Evolutionary conservation across 2,888 invertebrate genomes (phyloP).

Genomic region (Cephalotes varians): DNA sequence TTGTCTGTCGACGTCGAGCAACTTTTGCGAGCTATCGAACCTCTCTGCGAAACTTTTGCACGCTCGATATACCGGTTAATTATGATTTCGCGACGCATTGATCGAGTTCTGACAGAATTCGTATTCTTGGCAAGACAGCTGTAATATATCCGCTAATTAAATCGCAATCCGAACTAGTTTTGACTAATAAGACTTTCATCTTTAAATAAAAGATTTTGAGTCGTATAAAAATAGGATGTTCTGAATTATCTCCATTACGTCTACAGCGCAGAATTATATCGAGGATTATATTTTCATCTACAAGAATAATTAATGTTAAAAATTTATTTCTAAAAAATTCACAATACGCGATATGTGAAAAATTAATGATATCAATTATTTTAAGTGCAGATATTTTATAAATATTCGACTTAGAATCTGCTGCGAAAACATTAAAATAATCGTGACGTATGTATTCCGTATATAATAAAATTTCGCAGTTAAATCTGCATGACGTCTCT

Average conservation of each 20-base stretch:
- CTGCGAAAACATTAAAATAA: background rate
- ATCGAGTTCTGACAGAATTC: background rate
- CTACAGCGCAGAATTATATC: background rate
- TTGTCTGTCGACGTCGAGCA: background rate
- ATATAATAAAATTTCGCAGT: background rate
- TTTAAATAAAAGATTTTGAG: background rate
- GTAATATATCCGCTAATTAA: constrained; percentile 13
- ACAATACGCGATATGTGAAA: background rate
- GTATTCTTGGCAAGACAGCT: background rate
- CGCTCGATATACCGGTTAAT: constrained; percentile 21
- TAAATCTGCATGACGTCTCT: constrained; percentile 8
- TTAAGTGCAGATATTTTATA: background rate
- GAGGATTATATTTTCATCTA: background rate
- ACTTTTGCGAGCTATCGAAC: constrained; percentile 25
- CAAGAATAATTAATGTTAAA: background rate
- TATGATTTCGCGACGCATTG: constrained; percentile 6
- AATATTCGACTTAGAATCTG: background rate
- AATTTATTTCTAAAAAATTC: background rate
- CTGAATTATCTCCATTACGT: background rate
- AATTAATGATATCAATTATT: background rate
- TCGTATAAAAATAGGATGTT: background rate
- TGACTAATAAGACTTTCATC: background rate
- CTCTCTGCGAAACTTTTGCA: constrained; percentile 25
- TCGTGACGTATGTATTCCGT: background rate
- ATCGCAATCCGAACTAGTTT: background rate